phyloP scores from a whole-genome alignment of 1,140 invertebrate genomes.

The Diplogasteroides magnus region DNA sequence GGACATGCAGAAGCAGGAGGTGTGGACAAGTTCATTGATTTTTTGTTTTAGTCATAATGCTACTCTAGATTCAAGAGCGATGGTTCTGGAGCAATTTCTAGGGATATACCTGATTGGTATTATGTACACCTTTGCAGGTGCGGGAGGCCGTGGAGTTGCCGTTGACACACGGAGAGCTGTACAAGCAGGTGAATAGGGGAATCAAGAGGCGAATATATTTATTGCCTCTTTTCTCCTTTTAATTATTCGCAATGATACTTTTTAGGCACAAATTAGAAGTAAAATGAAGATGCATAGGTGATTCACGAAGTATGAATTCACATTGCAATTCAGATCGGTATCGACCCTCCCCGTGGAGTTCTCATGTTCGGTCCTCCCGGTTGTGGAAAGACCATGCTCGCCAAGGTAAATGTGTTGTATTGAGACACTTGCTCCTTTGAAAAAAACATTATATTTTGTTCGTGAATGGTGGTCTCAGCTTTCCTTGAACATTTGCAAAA shows the following conservation, averaged over 20 bases:
- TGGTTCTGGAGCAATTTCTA: too few species aligned
- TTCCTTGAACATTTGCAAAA: too few species aligned
- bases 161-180: constrained; percentile 95
- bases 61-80: too few species aligned
- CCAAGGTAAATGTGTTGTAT: constrained; percentile 66
- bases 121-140: too few species aligned
- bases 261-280: constrained; percentile 1
- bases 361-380: constrained; percentile 96
- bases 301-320: background rate
- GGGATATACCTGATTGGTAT: too few species aligned
- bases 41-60: too few species aligned
- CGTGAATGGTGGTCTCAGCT: too few species aligned
- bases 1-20: constrained; percentile 99
- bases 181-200: constrained; percentile 95
- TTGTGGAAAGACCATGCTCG: constrained; percentile 96
- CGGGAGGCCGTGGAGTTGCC: constrained; percentile 96
- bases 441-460: too few species aligned
- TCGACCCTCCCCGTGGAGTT: constrained; percentile 84
- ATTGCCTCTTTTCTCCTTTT: constrained; percentile 57
- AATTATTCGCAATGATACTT: background rate
- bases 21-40: too few species aligned
- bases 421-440: too few species aligned
- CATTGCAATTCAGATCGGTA: constrained; percentile 45
- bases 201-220: too few species aligned
- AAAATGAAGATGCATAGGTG: background rate